phyloP scores from a whole-genome alignment of 2,888 invertebrate genomes.

The Andrena fulva region DNA sequence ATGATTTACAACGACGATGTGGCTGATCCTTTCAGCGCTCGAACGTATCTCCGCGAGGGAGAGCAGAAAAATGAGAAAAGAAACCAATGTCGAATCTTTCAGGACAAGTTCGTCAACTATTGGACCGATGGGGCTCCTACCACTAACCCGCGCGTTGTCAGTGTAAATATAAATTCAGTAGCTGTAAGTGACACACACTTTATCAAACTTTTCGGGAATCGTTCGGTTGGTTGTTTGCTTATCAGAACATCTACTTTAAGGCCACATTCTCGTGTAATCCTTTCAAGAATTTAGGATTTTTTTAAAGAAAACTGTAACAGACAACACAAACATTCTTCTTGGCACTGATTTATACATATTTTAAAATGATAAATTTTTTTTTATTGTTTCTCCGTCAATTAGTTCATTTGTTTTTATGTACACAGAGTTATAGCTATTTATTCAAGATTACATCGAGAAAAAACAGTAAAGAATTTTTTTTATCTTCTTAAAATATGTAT shows the following conservation, averaged over 20 bases:
- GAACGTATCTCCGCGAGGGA: slow-evolving; percentile 40
- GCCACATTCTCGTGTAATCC: no score
- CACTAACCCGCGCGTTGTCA: slow-evolving; percentile 78
- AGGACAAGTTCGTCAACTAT: slow-evolving; percentile 83
- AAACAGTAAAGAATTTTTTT: no score
- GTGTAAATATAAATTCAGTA: slow-evolving; percentile 81
- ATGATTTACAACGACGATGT: slow-evolving; percentile 60
- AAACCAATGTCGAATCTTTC: slow-evolving; percentile 68
- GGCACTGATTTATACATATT: no score
- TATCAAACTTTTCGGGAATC: neutral
- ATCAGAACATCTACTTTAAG: neutral
- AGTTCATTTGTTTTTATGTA: no score
- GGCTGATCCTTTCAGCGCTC: slow-evolving; percentile 74
- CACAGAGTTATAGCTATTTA: no score
- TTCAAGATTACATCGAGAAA: no score
- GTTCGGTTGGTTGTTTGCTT: neutral
- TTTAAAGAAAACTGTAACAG: no score
- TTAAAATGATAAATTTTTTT: no score
- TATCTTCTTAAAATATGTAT: no score
- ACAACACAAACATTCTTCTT: no score
- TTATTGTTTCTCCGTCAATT: no score
- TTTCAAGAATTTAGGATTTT: no score
- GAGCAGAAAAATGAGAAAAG: slow-evolving; percentile 13
- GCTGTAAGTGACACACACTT: slow-evolving; percentile 75
- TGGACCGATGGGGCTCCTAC: slow-evolving; percentile 78